phyloP scores from a whole-genome alignment of 2,888 invertebrate genomes.

The Norana najaformis region DNA sequence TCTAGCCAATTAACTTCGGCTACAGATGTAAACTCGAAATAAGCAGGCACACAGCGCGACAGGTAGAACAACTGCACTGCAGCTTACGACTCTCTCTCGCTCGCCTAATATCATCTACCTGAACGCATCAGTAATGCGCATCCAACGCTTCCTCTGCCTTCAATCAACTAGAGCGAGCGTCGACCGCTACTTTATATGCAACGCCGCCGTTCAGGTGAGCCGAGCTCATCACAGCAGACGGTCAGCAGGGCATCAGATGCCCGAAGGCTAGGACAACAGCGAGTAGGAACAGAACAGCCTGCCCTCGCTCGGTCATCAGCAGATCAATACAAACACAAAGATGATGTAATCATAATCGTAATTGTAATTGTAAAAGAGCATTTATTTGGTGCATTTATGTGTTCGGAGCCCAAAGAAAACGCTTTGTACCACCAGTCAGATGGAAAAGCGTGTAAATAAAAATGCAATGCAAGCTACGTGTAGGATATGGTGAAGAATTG shows the following conservation, averaged over 20 bases:
- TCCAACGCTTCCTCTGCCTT: background rate
- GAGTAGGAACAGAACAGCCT: background rate
- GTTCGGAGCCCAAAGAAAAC: background rate
- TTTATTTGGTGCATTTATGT: background rate
- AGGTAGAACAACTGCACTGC: background rate
- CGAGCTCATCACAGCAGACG: background rate
- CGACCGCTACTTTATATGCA: too few species aligned
- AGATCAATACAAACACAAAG: constrained; percentile 1
- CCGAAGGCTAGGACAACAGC: background rate
- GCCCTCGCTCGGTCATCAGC: background rate
- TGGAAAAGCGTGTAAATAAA: background rate
- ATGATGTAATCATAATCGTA: background rate
- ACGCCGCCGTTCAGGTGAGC: too few species aligned
- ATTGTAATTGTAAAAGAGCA: background rate
- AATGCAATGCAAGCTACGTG: background rate
- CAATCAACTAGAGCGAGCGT: background rate
- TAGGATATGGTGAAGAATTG: too few species aligned
- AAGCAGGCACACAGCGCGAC: background rate
- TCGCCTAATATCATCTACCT: background rate
- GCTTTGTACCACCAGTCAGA: background rate
- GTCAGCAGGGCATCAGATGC: too few species aligned
- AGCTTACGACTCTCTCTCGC: background rate
- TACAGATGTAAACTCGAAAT: background rate
- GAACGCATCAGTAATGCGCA: background rate
- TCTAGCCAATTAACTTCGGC: background rate